Conservation (phyloP, 2,113 vertebrate genomes). For the Brevimyrus niger region DNA sequence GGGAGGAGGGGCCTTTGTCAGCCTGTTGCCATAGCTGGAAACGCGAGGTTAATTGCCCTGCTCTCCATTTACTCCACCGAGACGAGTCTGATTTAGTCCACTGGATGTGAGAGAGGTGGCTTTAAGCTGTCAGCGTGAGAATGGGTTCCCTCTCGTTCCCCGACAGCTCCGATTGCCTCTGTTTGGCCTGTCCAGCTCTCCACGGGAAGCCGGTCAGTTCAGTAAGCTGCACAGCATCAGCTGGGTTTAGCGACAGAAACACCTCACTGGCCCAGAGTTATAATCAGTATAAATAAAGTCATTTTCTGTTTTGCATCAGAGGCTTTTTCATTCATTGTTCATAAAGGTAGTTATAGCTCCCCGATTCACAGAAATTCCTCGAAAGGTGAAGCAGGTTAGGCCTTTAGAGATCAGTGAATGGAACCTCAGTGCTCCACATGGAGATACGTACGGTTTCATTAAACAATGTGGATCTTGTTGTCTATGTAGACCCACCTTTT, state of each 20-base stretch:
- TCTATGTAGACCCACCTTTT: background rate
- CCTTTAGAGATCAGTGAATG: background rate
- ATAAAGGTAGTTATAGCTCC: background rate
- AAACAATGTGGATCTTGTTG: background rate
- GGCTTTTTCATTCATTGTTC: background rate
- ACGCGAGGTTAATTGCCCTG: background rate
- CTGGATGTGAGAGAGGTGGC: background rate
- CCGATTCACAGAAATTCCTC: background rate
- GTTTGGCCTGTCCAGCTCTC: background rate
- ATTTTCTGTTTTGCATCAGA: background rate
- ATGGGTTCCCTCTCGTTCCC: background rate
- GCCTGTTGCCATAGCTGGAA: background rate
- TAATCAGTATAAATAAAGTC: background rate
- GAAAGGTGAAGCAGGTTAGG: background rate
- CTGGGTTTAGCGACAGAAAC: background rate
- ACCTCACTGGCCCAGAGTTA: background rate
- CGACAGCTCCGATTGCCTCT: background rate
- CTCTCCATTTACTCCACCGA: background rate
- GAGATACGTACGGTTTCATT: background rate
- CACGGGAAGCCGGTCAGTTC: background rate
- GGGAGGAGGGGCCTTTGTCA: background rate
- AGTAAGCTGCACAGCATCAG: background rate
- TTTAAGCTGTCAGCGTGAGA: background rate
- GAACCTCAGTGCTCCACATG: background rate
- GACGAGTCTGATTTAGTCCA: background rate